Evolutionary conservation across 2,113 vertebrate species (phyloP).

Genomic region (Caretta caretta): DNA sequence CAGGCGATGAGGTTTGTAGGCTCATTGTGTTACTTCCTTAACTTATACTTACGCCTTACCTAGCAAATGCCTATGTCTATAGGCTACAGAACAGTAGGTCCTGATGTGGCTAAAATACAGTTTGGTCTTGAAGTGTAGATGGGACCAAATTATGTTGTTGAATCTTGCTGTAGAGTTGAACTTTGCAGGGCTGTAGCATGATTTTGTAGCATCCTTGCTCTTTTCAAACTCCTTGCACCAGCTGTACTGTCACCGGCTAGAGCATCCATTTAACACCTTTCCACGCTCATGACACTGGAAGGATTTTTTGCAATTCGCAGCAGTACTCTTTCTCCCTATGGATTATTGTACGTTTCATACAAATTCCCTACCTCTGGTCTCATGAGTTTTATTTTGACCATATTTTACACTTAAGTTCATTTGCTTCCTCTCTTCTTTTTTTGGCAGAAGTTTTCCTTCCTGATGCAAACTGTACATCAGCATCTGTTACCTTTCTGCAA

Average conservation of each 20-base stretch:
- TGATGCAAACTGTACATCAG: constrained; percentile 40
- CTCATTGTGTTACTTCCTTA: too few relatives aligned
- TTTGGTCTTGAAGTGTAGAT: not conserved
- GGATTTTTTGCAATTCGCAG: not conserved
- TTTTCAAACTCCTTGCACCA: too few relatives aligned
- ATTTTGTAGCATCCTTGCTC: too few relatives aligned
- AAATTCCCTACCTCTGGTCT: not conserved
- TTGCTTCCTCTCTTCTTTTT: not conserved
- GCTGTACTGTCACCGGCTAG: not conserved
- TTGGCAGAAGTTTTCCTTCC: constrained; percentile 41
- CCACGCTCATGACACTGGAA: not conserved
- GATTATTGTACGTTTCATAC: not conserved
- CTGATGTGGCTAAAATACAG: too few relatives aligned
- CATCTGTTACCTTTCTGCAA: constrained; percentile 83
- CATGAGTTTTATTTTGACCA: not conserved
- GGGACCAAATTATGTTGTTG: too few relatives aligned
- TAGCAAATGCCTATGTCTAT: too few relatives aligned
- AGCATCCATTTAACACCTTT: not conserved
- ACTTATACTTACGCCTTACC: too few relatives aligned
- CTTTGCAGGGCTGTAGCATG: too few relatives aligned
- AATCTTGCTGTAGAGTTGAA: too few relatives aligned
- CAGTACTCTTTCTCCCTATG: not conserved
- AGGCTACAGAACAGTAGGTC: too few relatives aligned
- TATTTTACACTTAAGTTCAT: not conserved
- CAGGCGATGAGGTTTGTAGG: too few relatives aligned